Percentiles rank a stretch among this genome's conserved stretches.
These are phyloP conservation scores for Junco hyemalis DNA, from an alignment of 2,113 vertebrate species.

Conservation along the genomic window DNA sequence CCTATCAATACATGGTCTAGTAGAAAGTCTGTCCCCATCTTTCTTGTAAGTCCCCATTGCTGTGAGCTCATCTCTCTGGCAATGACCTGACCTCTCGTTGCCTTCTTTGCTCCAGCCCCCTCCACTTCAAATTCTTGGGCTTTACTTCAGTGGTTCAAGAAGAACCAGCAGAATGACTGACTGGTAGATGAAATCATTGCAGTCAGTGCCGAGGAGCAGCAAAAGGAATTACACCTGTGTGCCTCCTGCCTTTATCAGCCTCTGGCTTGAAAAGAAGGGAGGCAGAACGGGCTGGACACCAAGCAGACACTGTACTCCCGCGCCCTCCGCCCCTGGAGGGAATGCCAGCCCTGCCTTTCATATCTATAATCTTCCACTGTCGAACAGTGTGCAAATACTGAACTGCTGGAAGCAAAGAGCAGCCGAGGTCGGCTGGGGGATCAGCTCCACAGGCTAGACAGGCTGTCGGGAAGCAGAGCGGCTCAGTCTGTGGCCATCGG, in stretches of 20 bases:
- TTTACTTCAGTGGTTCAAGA: neutral
- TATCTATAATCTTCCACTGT: neutral
- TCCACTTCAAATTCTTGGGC: neutral
- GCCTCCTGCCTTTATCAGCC: neutral
- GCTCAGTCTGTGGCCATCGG: rapidly evolving
- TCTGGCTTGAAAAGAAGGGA: neutral
- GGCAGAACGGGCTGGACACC: neutral
- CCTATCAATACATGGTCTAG: neutral
- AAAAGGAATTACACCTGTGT: neutral
- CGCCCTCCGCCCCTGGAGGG: neutral
- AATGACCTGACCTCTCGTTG: rapidly evolving
- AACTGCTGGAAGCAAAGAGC: neutral
- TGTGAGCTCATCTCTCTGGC: neutral
- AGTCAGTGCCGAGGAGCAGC: neutral
- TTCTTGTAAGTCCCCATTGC: neutral
- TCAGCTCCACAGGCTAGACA: rapidly evolving
- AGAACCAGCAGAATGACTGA: neutral
- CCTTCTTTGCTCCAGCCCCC: neutral
- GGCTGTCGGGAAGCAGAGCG: neutral
- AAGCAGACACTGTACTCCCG: neutral
- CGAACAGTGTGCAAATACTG: neutral
- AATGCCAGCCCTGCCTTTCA: neutral
- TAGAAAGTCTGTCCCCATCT: neutral
- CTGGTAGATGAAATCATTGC: neutral
- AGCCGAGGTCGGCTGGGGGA: neutral